Conservation (phyloP, 2,113 vertebrate species). For the Beaufortia kweichowensis region DNA sequence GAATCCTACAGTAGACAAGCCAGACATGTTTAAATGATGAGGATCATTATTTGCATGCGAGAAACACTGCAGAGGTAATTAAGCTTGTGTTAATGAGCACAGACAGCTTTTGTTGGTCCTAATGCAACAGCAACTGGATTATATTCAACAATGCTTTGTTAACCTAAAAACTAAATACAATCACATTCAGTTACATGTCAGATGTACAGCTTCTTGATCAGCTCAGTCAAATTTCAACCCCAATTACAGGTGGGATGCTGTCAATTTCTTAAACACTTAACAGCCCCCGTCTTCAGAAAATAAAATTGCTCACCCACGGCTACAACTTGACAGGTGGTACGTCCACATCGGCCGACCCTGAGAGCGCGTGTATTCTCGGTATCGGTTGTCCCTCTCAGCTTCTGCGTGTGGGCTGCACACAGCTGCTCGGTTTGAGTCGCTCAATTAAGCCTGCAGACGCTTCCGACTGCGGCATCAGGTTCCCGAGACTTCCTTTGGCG, state of each 20-base stretch:
- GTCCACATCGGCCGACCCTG: constrained; percentile 63
- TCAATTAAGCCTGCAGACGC: constrained; percentile 30
- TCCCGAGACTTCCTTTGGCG: constrained; percentile 3
- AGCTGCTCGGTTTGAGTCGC: constrained; percentile 31
- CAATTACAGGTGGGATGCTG: background rate
- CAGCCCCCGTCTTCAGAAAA: background rate
- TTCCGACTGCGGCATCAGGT: constrained; percentile 14
- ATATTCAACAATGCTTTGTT: constrained; percentile 29
- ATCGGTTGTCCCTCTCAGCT: constrained; percentile 37
- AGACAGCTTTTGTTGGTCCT: background rate
- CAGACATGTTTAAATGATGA: background rate
- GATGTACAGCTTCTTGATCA: background rate
- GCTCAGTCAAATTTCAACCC: too few species aligned
- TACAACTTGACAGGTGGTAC: constrained; percentile 58
- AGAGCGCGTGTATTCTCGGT: constrained; percentile 12
- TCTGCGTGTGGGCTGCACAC: constrained; percentile 40
- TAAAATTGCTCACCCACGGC: constrained; percentile 68
- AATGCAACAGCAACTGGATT: background rate
- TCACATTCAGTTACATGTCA: background rate
- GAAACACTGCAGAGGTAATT: background rate
- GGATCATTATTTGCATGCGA: constrained; percentile 14
- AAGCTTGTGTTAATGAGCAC: background rate
- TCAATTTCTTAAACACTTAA: background rate
- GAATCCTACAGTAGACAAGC: background rate
- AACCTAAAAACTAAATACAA: background rate